Conservation (phyloP, 2,888 invertebrate species). For the Calameuta filiformis region DNA sequence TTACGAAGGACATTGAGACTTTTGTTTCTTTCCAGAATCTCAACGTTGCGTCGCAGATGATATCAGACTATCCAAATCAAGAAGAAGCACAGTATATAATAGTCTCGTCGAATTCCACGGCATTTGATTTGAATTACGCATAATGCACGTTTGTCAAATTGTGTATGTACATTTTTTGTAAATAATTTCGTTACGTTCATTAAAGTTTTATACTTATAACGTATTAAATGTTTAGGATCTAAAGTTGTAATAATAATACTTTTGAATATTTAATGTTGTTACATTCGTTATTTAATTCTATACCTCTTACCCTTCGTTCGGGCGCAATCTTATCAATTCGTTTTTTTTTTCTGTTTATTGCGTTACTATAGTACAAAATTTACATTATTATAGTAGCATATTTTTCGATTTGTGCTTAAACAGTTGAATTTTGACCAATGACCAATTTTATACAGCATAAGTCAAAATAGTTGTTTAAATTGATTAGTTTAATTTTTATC, state of each 20-base stretch:
- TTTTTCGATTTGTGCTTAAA: not conserved
- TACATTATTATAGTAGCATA: not conserved
- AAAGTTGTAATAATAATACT: not conserved
- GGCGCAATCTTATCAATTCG: not conserved
- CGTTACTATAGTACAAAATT: not conserved
- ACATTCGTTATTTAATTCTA: not conserved
- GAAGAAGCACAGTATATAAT: constrained; percentile 22
- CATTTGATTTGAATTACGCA: constrained; percentile 23
- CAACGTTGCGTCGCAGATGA: constrained; percentile 30
- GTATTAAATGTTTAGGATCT: not conserved
- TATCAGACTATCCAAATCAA: constrained; percentile 32
- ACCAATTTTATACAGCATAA: not conserved
- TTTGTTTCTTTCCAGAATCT: constrained; percentile 37
- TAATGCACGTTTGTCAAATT: constrained; percentile 3
- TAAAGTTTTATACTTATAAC: not conserved
- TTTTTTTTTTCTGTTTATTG: not conserved
- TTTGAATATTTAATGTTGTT: not conserved
- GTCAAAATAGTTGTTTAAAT: not conserved
- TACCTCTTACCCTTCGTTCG: not conserved
- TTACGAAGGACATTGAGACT: not conserved
- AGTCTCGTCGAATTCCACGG: constrained; percentile 26
- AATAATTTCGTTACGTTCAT: not conserved
- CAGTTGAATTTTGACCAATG: not conserved
- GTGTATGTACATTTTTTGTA: not conserved
- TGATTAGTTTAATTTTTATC: not conserved